Conservation (phyloP, 2,888 invertebrate species). For the Pediacus dermestoides region DNA sequence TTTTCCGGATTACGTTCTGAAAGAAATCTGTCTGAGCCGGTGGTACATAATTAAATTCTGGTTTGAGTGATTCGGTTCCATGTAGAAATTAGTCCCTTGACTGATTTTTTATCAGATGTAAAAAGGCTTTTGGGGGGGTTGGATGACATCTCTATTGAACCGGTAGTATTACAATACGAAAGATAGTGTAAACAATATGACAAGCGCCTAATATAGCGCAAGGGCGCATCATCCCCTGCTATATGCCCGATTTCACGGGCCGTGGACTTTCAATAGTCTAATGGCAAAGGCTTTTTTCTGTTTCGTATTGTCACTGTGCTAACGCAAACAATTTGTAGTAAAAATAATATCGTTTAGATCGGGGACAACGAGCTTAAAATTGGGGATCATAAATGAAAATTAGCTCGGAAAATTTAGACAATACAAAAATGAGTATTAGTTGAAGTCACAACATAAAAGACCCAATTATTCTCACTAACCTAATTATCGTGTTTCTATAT, state of each 20-base stretch:
- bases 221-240: conserved; percentile 32
- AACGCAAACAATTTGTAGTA: conserved; percentile 30
- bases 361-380: no score
- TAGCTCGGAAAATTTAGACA: no score
- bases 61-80: conserved; percentile 20
- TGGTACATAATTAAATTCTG: conserved; percentile 26
- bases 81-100: conserved; percentile 26
- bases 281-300: conserved; percentile 35
- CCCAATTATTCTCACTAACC: no score
- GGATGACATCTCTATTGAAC: conserved; percentile 42
- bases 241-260: conserved; percentile 40
- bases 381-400: no score
- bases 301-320: conserved; percentile 29
- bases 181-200: conserved; percentile 52
- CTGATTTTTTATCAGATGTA: conserved; percentile 29
- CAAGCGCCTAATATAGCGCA: conserved; percentile 49
- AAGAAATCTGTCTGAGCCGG: no score
- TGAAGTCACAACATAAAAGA: no score
- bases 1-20: no score
- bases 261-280: conserved; percentile 34
- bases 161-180: conserved; percentile 41
- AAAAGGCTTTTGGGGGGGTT: conserved; percentile 25
- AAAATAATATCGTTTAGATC: no score
- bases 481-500: no score
- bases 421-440: no score